phyloP scores from a whole-genome alignment of 2,113 vertebrate species.

The Archilochus colubris region DNA sequence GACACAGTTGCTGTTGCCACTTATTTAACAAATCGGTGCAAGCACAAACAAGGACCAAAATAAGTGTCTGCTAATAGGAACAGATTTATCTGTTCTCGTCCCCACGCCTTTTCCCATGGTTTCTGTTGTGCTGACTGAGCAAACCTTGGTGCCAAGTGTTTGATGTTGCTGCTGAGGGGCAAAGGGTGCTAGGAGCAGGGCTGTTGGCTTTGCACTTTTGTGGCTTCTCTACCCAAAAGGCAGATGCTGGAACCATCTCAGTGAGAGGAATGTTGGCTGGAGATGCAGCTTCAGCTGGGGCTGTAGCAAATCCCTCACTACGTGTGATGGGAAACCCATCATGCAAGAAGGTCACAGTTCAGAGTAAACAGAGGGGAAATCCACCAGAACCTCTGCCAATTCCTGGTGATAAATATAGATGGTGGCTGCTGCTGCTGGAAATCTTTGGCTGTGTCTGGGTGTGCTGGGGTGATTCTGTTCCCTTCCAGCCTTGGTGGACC shows the following conservation, averaged over 20 bases:
- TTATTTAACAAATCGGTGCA: slow-evolving; percentile 50
- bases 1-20: slow-evolving; percentile 62
- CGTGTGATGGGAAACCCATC: rapidly evolving
- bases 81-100: slow-evolving; percentile 47
- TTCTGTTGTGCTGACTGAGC: not conserved
- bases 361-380: not conserved
- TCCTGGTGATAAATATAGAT: not conserved
- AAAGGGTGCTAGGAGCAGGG: not conserved
- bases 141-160: not conserved
- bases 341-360: not conserved
- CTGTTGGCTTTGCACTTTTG: rapidly evolving
- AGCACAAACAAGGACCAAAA: slow-evolving; percentile 68
- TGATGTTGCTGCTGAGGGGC: not conserved
- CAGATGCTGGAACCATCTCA: not conserved
- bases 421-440: not conserved
- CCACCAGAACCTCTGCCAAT: not conserved
- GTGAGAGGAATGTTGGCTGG: not conserved
- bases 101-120: slow-evolving; percentile 44
- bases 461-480: not conserved
- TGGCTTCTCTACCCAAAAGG: not conserved
- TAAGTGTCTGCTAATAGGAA: slow-evolving; percentile 49
- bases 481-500: rapidly evolving
- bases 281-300: not conserved
- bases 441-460: not conserved
- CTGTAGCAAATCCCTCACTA: not conserved